Evolutionary conservation across 2,797 vertebrate genomes (phyloP), one percentile per base, ranked within the genome.

Genomic region (Lerista edwardsae): DNA sequence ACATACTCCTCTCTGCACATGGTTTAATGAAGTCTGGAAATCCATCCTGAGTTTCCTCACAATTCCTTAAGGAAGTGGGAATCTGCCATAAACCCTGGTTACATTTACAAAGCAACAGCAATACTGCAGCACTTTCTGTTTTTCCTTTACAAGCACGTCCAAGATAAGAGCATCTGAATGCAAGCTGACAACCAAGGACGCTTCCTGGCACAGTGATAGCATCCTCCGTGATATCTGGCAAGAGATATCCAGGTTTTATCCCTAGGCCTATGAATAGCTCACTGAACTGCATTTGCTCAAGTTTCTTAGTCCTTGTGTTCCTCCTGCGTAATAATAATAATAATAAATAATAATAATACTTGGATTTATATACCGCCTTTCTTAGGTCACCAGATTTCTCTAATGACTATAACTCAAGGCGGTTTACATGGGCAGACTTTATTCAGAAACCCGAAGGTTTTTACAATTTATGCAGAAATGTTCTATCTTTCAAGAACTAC

Each of bases 71-170:
- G 79, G 74, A 25, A 0, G 67, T 84, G 82, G 77, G 0, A 6
- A 3, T 51, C 62, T 75, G 78, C 0, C 51, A 0, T 0, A 62
- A 2, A 74, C 69, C 31, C 89, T 29, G 4, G 4, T 2, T 51
- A 0, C 85, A 65, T 86, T 5, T 47, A 47, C 44, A 5, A 47
- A 11, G 6, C 27, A 82, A 6, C 61, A 59, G 39, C 29, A n/a
- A n/a, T n/a, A 36, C 21, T 61, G 36, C 25, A 68, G 21, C 61
- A 64, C 51, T n/a, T 80, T 83, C 47, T 75, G 72, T 69, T 51
- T 81, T 75, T 83, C 21, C 71, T 69, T 59, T 68, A 47, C 62
- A 72, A 84, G 79, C 57, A 75, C 71, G 68, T 68, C 34, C 81
- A 61, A 51, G 71, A 87, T 75, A 75, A 61, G 72, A 25, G 57